Conservation (phyloP, 1,140 invertebrate genomes). For the Philopotamus ludificatus region DNA sequence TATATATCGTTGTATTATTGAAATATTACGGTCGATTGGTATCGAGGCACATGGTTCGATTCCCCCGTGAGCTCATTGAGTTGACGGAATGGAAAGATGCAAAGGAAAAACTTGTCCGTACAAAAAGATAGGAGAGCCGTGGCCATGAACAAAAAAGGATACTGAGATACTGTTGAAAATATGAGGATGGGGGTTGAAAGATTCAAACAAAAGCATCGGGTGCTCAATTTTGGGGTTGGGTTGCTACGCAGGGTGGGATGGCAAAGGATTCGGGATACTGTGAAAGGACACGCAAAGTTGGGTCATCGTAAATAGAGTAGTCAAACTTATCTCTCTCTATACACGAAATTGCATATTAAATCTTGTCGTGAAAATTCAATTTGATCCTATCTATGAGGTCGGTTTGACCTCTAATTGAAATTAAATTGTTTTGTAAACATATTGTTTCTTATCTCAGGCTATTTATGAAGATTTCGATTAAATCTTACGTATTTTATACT, state of each 20-base stretch:
- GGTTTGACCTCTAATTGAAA: too few relatives aligned
- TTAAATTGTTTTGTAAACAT: too few relatives aligned
- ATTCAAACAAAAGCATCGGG: conserved; percentile 22
- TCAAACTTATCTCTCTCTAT: too few relatives aligned
- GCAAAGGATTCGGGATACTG: conserved; percentile 6
- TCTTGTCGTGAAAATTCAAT: too few relatives aligned
- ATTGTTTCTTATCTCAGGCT: too few relatives aligned
- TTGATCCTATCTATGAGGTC: too few relatives aligned
- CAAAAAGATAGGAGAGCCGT: conserved; percentile 18
- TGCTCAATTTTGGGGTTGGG: not conserved
- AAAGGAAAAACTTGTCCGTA: conserved; percentile 19
- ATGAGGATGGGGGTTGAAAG: conserved; percentile 15
- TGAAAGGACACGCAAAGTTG: not conserved
- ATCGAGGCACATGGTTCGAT: conserved; percentile 34
- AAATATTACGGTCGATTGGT: conserved; percentile 34
- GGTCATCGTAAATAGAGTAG: not conserved
- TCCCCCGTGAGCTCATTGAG: conserved; percentile 36
- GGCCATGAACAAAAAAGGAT: conserved; percentile 11
- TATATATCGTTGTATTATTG: not conserved
- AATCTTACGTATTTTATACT: too few relatives aligned
- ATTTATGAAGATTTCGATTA: too few relatives aligned
- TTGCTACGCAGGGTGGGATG: not conserved
- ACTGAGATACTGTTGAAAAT: conserved; percentile 11
- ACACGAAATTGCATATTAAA: too few relatives aligned
- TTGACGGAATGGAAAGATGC: conserved; percentile 32